Evolutionary conservation across 2,888 invertebrate genomes (phyloP).

Genomic region (Nephrotoma appendiculata): DNA sequence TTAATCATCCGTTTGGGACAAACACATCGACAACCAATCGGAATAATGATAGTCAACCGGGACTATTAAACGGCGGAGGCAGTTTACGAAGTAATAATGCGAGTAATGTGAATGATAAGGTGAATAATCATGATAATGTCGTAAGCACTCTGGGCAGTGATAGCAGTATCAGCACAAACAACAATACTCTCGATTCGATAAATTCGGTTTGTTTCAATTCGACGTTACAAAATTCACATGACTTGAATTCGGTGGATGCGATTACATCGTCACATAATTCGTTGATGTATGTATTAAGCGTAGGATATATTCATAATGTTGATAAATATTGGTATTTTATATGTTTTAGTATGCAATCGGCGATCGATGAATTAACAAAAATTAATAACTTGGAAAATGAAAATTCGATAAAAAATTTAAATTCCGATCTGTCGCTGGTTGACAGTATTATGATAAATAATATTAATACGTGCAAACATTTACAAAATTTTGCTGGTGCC

Average conservation of each 20-base stretch:
- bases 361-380: slow-evolving; percentile 12
- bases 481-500: not conserved
- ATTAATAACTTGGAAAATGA: slow-evolving; percentile 16
- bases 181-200: not conserved
- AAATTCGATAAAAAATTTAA: slow-evolving; percentile 11
- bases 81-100: not conserved
- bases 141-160: slow-evolving; percentile 3
- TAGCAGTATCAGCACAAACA: not conserved
- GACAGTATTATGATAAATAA: slow-evolving; percentile 20
- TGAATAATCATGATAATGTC: slow-evolving; percentile 3
- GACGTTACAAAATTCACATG: not conserved
- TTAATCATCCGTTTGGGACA: not conserved
- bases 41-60: not conserved
- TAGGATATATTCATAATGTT: not conserved
- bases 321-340: not conserved
- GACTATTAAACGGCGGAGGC: not conserved
- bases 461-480: slow-evolving; percentile 22
- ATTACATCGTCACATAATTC: not conserved
- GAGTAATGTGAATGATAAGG: not conserved
- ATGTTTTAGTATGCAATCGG: slow-evolving; percentile 3
- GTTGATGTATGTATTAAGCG: not conserved
- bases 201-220: not conserved
- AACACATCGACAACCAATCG: not conserved
- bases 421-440: slow-evolving; percentile 10
- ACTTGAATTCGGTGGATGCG: not conserved